A percentile compares a stretch with the other conserved stretches of the same genome.
Conservation (phyloP, 1,140 invertebrate genomes). For the Coelopa frigida region DNA sequence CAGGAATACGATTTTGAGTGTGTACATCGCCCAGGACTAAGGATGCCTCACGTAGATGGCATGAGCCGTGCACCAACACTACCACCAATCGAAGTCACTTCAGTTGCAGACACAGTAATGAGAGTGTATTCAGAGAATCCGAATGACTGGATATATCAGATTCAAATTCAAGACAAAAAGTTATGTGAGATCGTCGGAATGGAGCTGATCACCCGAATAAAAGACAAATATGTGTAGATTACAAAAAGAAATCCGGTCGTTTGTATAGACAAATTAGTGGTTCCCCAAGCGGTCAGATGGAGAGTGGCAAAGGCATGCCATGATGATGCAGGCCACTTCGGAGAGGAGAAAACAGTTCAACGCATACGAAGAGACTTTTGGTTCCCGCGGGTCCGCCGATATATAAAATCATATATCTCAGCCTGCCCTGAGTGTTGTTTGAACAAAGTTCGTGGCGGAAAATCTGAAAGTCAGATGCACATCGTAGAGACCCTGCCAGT, state of each 20-base stretch:
- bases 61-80: not conserved
- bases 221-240: not conserved
- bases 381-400: slow-evolving; percentile 19
- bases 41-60: not conserved
- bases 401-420: slow-evolving; percentile 19
- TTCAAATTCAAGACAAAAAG: slow-evolving; percentile 4
- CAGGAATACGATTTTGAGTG: slow-evolving; percentile 8
- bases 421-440: slow-evolving; percentile 21
- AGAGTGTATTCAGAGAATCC: slow-evolving; percentile 1
- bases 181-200: not conserved
- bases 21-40: slow-evolving; percentile 1
- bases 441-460: slow-evolving; percentile 5
- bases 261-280: slow-evolving; percentile 3
- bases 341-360: slow-evolving; percentile 7
- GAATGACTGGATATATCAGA: slow-evolving; percentile 6
- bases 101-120: not conserved
- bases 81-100: not conserved
- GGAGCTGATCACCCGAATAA: not conserved
- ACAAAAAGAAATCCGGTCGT: not conserved
- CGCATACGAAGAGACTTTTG: slow-evolving; percentile 22
- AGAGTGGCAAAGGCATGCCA: slow-evolving; percentile 1
- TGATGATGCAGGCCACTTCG: slow-evolving; percentile 10
- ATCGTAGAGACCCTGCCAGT: not conserved
- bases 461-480: slow-evolving; percentile 3
- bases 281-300: slow-evolving; percentile 10